Percentiles rank a stretch among this genome's conserved stretches.
These are phyloP conservation scores for Ranitomeya imitator DNA, from an alignment of 2,113 vertebrate genomes.

Conservation along the genomic window DNA sequence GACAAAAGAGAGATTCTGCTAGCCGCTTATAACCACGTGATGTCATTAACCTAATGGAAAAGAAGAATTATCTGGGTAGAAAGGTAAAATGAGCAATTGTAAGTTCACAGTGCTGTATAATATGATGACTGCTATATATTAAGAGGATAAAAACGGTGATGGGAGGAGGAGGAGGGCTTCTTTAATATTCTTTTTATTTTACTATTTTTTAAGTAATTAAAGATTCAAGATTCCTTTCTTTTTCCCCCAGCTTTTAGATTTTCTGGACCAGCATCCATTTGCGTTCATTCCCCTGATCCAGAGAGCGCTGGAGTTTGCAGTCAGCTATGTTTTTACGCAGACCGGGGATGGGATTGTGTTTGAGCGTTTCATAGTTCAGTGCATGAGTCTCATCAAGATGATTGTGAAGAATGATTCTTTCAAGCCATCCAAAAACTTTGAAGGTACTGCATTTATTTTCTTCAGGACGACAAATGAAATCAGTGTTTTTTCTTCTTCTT, in stretches of 20 bases:
- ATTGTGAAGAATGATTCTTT: conserved; percentile 97
- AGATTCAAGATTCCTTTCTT: background rate
- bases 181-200: no score
- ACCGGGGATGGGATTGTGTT: conserved; percentile 89
- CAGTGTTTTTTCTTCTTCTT: background rate
- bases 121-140: no score
- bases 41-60: no score
- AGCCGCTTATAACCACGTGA: no score
- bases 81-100: no score
- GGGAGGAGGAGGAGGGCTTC: no score
- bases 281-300: conserved; percentile 93
- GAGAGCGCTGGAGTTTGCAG: conserved; percentile 90
- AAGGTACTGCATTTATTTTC: conserved; percentile 75
- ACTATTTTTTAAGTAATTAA: no score
- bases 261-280: conserved; percentile 91
- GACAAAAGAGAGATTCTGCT: no score
- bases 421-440: conserved; percentile 92
- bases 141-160: no score
- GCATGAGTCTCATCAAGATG: conserved; percentile 98
- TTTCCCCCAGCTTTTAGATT: conserved; percentile 84
- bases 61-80: no score
- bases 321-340: conserved; percentile 93
- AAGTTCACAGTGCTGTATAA: no score
- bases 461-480: background rate
- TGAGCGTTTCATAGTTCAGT: conserved; percentile 95